Evolutionary conservation across 2,888 invertebrate genomes (phyloP).

Genomic region (Calliscelio sp.): DNA sequence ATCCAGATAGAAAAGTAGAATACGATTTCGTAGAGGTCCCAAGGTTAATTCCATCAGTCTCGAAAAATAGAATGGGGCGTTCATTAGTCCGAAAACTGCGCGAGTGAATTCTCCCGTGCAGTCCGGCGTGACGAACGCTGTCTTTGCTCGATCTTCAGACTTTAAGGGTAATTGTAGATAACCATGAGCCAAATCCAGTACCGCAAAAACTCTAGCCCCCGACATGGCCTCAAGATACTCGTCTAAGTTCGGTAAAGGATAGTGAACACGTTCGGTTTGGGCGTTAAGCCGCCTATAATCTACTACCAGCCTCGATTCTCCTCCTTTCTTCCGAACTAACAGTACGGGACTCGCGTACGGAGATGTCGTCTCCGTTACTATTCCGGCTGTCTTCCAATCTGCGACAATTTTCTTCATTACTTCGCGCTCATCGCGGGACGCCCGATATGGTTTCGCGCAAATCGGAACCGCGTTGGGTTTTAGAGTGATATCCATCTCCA

Average conservation of each 20-base stretch:
- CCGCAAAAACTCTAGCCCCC: slow-evolving; percentile 55
- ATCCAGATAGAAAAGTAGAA: slow-evolving; percentile 3
- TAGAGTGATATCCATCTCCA: slow-evolving; percentile 58
- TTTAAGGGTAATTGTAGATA: slow-evolving; percentile 6
- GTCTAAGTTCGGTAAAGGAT: slow-evolving; percentile 69
- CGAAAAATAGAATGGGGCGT: not conserved
- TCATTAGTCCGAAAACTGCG: slow-evolving; percentile 4
- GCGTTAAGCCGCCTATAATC: not conserved
- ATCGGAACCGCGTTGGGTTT: slow-evolving; percentile 23
- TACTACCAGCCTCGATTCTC: slow-evolving; percentile 6
- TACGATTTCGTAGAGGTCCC: not conserved
- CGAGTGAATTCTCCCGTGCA: not conserved
- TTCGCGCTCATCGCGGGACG: not conserved
- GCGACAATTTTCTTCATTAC: slow-evolving; percentile 1
- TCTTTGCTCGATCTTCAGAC: slow-evolving; percentile 6
- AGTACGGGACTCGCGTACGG: slow-evolving; percentile 24
- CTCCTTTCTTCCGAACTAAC: not conserved
- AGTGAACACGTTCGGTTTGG: slow-evolving; percentile 41
- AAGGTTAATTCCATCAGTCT: slow-evolving; percentile 10
- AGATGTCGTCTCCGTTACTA: slow-evolving; percentile 16
- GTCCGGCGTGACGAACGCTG: not conserved
- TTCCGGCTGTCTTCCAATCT: slow-evolving; percentile 31
- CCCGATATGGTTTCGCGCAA: slow-evolving; percentile 6
- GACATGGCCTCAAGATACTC: slow-evolving; percentile 67
- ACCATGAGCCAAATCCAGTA: not conserved